Evolutionary conservation across 2,888 invertebrate genomes (phyloP).

Genomic region (Subacronicta megacephala): DNA sequence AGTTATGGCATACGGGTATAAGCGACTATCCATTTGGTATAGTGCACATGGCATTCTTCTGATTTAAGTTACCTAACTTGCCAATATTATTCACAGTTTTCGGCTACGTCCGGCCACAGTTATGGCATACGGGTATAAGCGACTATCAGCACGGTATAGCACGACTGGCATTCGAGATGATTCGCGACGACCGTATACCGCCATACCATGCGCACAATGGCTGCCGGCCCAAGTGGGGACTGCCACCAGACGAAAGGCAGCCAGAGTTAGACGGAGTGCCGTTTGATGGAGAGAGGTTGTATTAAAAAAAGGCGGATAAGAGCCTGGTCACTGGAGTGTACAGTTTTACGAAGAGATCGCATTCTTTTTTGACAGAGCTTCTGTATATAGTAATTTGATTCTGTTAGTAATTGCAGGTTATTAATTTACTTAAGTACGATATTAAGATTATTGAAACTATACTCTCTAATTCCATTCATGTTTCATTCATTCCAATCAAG

Average conservation of each 20-base stretch:
- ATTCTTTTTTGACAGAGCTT: too few relatives aligned
- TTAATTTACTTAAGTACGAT: too few relatives aligned
- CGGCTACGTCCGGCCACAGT: conserved; percentile 76
- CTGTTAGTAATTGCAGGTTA: too few relatives aligned
- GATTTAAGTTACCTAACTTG: not conserved
- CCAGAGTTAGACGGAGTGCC: conserved; percentile 80
- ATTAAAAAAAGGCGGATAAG: conserved; percentile 49
- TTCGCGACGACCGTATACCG: conserved; percentile 78
- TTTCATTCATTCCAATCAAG: too few relatives aligned
- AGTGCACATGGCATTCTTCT: too few relatives aligned
- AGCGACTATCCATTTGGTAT: conserved; percentile 55
- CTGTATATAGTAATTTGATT: too few relatives aligned
- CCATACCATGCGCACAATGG: conserved; percentile 77
- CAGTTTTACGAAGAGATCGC: too few relatives aligned
- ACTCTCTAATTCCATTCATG: too few relatives aligned
- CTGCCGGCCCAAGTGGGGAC: conserved; percentile 76
- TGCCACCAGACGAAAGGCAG: conserved; percentile 79
- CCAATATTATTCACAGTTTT: conserved; percentile 62
- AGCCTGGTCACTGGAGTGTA: not conserved
- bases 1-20: conserved; percentile 75
- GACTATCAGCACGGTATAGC: conserved; percentile 81
- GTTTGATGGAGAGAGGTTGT: conserved; percentile 79
- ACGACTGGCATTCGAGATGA: conserved; percentile 80
- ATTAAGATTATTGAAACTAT: too few relatives aligned
- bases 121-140: conserved; percentile 76